Evolutionary conservation across 2,888 invertebrate genomes (phyloP), one percentile per base, ranked within the genome.

Genomic region (Pomacea canaliculata): DNA sequence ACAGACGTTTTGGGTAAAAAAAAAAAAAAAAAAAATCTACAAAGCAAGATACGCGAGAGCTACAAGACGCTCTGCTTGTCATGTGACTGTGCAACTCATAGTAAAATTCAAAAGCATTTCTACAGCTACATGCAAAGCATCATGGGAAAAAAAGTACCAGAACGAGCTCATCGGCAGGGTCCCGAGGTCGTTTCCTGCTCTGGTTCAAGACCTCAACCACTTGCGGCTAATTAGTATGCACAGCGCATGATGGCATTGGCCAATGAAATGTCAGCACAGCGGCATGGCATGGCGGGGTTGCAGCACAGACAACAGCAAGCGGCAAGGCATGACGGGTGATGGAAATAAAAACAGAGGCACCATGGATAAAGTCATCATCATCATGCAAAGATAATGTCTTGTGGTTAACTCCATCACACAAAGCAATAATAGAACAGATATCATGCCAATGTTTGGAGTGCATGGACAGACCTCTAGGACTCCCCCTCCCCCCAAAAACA

Each of bases 111-210:
- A 83, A 79, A 87, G 85, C 86, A 68, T 80, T 81, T 86, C 87
- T 88, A 88, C 86, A 87, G 88, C 90, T 89, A 90, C 91, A 91
- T 90, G 90, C 91, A 90, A 86, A 86, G 85, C 86, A 85, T 86
- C 79, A 83, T 85, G 83, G 85, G 85, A 82, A 77, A 86, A 72
- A 71, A 56, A 94, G 95, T 97, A 97, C 97, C 97, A 97, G 96
- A 95, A 97, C 94, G 93, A 95, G 94, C 93, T 95, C 95, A 93
- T 95, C 95, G 93, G 94, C 94, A 91, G 93, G 93, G 92, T 94
- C 94, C 91, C 94, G 95, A 94, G 96, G 95, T 93, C 97, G 96
- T 94, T 97, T 97, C 95, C 96, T 96, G 94, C 96, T 96, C 65
- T 78, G 76, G 93, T 95, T 94, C 94, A 96, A 83, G 86, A 89